phyloP scores from a whole-genome alignment of 2,888 invertebrate species.

The Laspeyria flexula region DNA sequence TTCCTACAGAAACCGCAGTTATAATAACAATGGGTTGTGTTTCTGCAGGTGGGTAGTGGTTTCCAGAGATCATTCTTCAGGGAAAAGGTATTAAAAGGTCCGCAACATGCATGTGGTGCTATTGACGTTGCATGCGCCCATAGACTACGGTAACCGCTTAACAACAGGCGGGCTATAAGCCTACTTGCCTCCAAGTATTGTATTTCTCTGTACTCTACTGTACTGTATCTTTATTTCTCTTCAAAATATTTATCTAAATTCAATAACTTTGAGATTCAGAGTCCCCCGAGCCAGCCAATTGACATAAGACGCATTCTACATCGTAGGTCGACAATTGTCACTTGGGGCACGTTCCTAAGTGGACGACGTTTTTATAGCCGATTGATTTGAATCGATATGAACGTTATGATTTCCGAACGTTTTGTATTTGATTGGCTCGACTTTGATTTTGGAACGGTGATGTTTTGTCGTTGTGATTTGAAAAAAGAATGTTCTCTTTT shows the following conservation, averaged over 20 bases:
- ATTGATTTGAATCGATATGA: slow-evolving; percentile 41
- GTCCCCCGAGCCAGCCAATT: slow-evolving; percentile 53
- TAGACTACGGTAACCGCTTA: no score
- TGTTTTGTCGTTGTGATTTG: neutral
- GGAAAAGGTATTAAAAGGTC: no score
- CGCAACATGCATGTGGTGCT: no score
- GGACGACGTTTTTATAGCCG: slow-evolving; percentile 29
- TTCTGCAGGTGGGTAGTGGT: no score
- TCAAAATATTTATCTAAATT: neutral
- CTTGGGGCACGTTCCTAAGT: slow-evolving; percentile 35
- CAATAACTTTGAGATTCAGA: slow-evolving; percentile 24
- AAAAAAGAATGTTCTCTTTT: neutral
- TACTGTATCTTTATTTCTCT: no score
- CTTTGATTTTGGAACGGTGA: slow-evolving; percentile 13
- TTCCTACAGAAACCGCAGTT: no score
- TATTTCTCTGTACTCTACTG: no score
- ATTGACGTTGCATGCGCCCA: no score
- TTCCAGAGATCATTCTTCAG: no score
- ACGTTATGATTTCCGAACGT: slow-evolving; percentile 23
- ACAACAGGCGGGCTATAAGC: no score
- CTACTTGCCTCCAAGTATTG: no score
- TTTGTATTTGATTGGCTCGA: slow-evolving; percentile 26
- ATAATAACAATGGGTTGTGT: no score
- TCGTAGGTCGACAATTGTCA: slow-evolving; percentile 56
- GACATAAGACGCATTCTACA: slow-evolving; percentile 57